Evolutionary conservation across 2,888 invertebrate genomes (phyloP), one percentile per base, ranked within the genome.

Genomic region (Stenurella melanura): DNA sequence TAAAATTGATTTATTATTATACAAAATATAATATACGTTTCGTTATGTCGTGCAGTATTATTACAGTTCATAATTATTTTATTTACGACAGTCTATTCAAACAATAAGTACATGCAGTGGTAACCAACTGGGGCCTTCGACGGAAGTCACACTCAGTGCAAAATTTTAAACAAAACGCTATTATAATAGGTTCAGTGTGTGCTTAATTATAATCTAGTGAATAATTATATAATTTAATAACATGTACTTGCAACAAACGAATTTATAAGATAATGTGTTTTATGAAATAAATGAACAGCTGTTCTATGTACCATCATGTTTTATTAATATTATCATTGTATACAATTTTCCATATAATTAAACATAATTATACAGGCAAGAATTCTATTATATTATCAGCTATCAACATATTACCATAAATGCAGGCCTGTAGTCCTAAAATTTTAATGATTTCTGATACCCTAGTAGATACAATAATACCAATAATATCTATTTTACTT

Each of bases 331-430:
- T n/a, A 15, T 50, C n/a, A 50, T 50, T 50, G 50, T 50, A 50
- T 50, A 50, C 50, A 50, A 15, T 50, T 50, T 50, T 50, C 50
- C 15, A n/a, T 50, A n/a, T 50, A 50, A 50, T 50, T 50, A 50
- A 50, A 50, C 50, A 50, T 50, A 50, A n/a, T 50, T 50, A 50
- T 50, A 50, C n/a, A 50, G n/a, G n/a, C 50, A 15, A n/a, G 50
- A 50, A 50, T 50, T n/a, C n/a, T 12, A 50, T 15, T 15, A 50
- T 50, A 50, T 50, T 50, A 50, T 15, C 50, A 50, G n/a, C 50
- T 50, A 50, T 50, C 50, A n/a, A n/a, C 12, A 42, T 15, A 12
- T 42, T 42, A 42, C 15, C n/a, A 50, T 17, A 50, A 50, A 50
- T 50, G 50, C 50, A n/a, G 50, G 50, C 15, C n/a, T 50, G 4